These are phyloP conservation scores for Ephestia elutella DNA, from an alignment of 1,140 invertebrate species.

Conservation along the genomic window DNA sequence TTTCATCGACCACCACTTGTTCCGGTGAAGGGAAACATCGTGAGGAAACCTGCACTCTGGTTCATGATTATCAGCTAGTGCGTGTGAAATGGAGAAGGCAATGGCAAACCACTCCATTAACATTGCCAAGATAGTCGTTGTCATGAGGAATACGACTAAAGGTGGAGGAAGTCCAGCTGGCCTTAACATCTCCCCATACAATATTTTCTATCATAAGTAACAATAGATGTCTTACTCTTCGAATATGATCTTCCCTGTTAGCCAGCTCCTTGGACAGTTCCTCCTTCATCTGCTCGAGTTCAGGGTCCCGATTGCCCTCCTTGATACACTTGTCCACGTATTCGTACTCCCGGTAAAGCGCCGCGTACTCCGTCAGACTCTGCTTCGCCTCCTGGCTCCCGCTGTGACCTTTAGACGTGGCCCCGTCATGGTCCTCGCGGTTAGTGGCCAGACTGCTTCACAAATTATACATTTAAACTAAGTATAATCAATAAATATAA, in stretches of 20 bases:
- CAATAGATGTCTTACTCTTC: constrained; percentile 25
- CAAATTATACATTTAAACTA: not conserved
- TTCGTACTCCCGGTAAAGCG: constrained; percentile 44
- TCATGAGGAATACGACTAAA: no score
- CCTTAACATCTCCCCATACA: no score
- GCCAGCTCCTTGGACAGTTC: constrained; percentile 38
- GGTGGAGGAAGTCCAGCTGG: no score
- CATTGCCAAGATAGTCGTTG: no score
- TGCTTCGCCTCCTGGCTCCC: constrained; percentile 41
- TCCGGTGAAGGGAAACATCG: no score
- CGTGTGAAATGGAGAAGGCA: no score
- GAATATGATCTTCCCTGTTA: constrained; percentile 40
- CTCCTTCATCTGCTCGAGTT: constrained; percentile 32
- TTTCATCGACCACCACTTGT: no score
- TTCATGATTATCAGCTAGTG: no score
- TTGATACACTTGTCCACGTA: constrained; percentile 36
- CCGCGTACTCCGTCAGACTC: constrained; percentile 46
- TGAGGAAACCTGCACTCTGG: no score
- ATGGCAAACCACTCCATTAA: no score
- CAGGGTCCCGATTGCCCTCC: constrained; percentile 30
- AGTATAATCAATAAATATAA: no score
- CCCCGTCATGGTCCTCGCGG: constrained; percentile 39
- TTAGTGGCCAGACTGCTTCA: constrained; percentile 43
- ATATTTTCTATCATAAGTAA: not conserved
- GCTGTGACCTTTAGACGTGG: constrained; percentile 41